Base-by-base conservation (phyloP, 2,888 invertebrate genomes). In the Zhuqinia jingwanae region DNA sequence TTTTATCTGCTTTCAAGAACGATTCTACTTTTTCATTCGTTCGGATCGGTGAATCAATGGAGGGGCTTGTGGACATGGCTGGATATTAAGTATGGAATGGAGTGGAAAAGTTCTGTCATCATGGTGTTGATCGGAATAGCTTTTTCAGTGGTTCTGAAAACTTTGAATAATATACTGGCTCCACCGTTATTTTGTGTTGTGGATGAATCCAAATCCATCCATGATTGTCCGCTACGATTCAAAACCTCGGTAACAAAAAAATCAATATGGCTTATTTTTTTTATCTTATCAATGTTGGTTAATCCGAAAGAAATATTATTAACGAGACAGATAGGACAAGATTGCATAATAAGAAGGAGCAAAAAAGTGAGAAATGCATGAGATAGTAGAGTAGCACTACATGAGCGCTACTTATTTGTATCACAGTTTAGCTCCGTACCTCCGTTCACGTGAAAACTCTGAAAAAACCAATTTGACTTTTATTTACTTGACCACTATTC, bases 1-100 rank as follows among this genome's bases (percentile, higher is more conserved):
- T 90, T 88, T 82, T 90, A 90, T 84, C 30, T 89, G 3, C 45
- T 88, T 25, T 81, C 90, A 25, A 80, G 89, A n/a, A 76, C 63
- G 1, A 84, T 90, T 17, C 85, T 90, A 11, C 63, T 89, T 0
- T 6, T 89, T 0, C 90, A 90, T 87, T 89, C 91, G 10, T 94
- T 96, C 91, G 95, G 96, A 88, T 97, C 97, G 92, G 96, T 97
- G 60, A 97, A 96, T 91, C 96, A 96, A 87, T 97, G 97, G 97
- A 94, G 97, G 10, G 97, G 97, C 0, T 95, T 95, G 63, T 97
- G 97, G 97, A 73, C 53, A 1, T 70, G 50, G 70, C 50, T 81
- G 94, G 95, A 95, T 91, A 95, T 95, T 50, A 93, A 93, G 36
- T 45, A 65, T 1, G 85, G 79, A 8, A 60, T 58, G 89, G 93